Evolutionary conservation across 2,113 vertebrate genomes (phyloP).

Genomic region (Cranoglanis bouderius): DNA sequence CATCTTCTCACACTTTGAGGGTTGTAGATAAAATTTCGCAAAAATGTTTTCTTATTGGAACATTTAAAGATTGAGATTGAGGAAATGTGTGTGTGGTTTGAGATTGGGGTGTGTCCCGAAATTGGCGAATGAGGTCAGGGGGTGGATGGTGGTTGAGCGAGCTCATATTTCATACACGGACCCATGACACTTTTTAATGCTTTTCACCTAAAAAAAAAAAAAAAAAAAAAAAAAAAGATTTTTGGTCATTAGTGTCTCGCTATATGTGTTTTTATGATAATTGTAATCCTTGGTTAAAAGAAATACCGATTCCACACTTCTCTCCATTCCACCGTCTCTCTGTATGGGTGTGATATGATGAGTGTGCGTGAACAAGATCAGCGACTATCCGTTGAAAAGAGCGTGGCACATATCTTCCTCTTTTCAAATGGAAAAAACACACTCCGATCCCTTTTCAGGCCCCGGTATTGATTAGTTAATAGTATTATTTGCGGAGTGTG

Average conservation of each 20-base stretch:
- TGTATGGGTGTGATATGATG: no score
- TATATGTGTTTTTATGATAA: not conserved
- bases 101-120: slow-evolving; percentile 16
- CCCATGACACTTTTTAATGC: not conserved
- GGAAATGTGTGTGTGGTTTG: not conserved
- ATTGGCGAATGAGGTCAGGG: not conserved
- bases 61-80: not conserved
- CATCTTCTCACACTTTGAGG: not conserved
- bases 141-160: not conserved
- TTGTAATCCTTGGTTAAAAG: not conserved
- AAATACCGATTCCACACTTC: not conserved
- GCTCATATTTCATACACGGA: slow-evolving; percentile 32
- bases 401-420: slow-evolving; percentile 27
- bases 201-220: not conserved
- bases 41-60: not conserved
- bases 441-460: slow-evolving; percentile 24
- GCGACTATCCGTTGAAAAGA: not conserved
- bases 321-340: not conserved
- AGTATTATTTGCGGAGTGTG: slow-evolving; percentile 58
- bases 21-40: not conserved
- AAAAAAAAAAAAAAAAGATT: not conserved
- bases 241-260: not conserved
- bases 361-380: not conserved
- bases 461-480: slow-evolving; percentile 57
- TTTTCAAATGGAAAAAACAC: slow-evolving; percentile 35